phyloP scores from a whole-genome alignment of 2,797 vertebrate genomes.

The Brotogeris chrysoptera region DNA sequence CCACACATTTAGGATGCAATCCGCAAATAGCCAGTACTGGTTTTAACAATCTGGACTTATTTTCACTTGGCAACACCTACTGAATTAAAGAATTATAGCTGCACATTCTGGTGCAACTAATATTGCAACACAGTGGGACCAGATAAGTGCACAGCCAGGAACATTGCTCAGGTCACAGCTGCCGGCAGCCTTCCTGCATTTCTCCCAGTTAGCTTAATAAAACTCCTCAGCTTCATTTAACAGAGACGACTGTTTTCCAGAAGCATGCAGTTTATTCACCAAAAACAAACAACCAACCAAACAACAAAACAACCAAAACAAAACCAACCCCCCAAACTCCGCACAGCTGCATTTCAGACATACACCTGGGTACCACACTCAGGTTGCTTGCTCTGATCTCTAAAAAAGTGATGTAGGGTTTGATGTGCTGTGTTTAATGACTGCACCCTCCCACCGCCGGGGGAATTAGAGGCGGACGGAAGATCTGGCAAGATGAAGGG shows the following conservation, averaged over 20 bases:
- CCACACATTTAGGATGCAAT: neutral
- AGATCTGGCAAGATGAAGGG: too few relatives aligned
- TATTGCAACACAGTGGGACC: neutral
- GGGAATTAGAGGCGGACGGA: neutral
- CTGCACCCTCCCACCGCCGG: neutral
- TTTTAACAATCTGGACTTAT: neutral
- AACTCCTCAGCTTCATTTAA: neutral
- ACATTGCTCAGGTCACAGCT: neutral
- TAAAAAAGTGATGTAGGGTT: neutral
- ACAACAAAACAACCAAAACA: too few relatives aligned
- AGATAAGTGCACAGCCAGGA: accelerated
- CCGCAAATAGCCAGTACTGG: neutral
- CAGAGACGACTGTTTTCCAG: neutral
- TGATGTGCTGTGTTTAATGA: neutral
- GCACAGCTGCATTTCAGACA: neutral
- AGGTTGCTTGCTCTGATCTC: neutral
- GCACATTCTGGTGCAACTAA: neutral
- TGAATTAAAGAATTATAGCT: neutral
- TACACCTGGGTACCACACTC: neutral
- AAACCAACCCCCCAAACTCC: neutral
- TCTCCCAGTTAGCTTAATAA: neutral
- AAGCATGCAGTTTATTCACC: neutral
- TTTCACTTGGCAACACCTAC: neutral
- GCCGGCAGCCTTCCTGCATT: neutral
- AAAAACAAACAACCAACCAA: too few relatives aligned